These are phyloP conservation scores for Trichopoda pennipes DNA, from an alignment of 2,888 invertebrate species.

Conservation along the genomic window DNA sequence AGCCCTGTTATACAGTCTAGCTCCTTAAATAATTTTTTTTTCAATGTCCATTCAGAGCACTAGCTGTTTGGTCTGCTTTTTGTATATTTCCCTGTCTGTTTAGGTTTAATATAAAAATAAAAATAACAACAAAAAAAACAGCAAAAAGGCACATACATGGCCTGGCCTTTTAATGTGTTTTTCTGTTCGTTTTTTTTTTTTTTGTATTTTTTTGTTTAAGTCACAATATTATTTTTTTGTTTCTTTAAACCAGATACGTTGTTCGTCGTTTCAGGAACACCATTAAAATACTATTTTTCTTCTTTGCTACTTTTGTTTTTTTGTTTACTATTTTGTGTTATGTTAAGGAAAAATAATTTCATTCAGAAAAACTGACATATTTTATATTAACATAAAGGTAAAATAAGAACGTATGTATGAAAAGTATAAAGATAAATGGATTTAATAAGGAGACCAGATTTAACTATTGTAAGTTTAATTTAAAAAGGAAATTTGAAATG, in stretches of 20 bases:
- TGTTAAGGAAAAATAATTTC: constrained; percentile 32
- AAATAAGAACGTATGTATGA: neutral
- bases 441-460: neutral
- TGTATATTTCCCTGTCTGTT: constrained; percentile 37
- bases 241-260: constrained; percentile 8
- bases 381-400: constrained; percentile 18
- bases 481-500: no score
- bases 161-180: constrained; percentile 51
- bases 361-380: constrained; percentile 42
- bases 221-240: constrained; percentile 29
- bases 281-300: constrained; percentile 29
- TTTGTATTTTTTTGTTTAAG: constrained; percentile 35
- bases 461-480: no score
- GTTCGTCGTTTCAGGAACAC: constrained; percentile 21
- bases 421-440: neutral
- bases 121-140: neutral
- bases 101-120: constrained; percentile 5
- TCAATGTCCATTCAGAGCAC: constrained; percentile 22
- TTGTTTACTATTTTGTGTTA: constrained; percentile 27
- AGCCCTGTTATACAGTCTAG: constrained; percentile 42
- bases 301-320: constrained; percentile 10
- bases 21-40: neutral
- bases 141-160: constrained; percentile 2
- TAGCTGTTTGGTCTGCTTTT: constrained; percentile 13
- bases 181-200: constrained; percentile 18